Evolutionary conservation across 2,797 vertebrate genomes (phyloP), one percentile per base, ranked within the genome.

Genomic region (Phyllotis vaccarum): DNA sequence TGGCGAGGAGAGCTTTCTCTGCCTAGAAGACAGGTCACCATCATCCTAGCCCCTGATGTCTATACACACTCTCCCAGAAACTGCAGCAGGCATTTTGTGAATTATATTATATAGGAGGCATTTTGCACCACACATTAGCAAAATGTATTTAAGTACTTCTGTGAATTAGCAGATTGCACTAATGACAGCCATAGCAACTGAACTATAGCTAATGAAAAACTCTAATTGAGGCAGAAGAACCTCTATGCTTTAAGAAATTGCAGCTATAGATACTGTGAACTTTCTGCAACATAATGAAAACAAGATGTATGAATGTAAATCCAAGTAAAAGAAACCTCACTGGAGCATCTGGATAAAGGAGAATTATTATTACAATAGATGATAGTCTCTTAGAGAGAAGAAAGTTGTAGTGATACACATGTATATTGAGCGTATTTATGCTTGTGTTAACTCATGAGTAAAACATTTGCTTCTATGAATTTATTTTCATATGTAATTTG

Each of bases 81-180:
- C 78, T 95, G 86, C 34, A 72, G 60, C 62, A 95, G 56, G 43
- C 68, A 54, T 90, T 92, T 83, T 86, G 62, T 78, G 88, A 95
- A 94, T 95, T 64, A 94, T 49, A 80, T 89, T 86, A 86, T 46
- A 93, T 87, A 93, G 74, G 49, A 93, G 43, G 54, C 40, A 62
- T 86, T 93, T 80, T 62, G 49, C 90, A 90, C 83, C 24, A 49
- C 92, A 90, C 90, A 89, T 95, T 97, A 96, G 68, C 93, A 83
- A 95, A 94, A 90, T 92, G 68, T 89, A 96, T 90, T 97, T 97
- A 89, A 2, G 6, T 87, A 93, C 90, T 96, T 95, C 86, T 95
- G 88, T 94, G 95, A 94, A 94, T 96, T 96, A 96, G 95, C 62
- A 91, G 78, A 86, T 13, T 90, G 74, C 21, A 10, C 68, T 94